Evolutionary conservation across 2,888 invertebrate species (phyloP).

Genomic region (Camponotus fellah): DNA sequence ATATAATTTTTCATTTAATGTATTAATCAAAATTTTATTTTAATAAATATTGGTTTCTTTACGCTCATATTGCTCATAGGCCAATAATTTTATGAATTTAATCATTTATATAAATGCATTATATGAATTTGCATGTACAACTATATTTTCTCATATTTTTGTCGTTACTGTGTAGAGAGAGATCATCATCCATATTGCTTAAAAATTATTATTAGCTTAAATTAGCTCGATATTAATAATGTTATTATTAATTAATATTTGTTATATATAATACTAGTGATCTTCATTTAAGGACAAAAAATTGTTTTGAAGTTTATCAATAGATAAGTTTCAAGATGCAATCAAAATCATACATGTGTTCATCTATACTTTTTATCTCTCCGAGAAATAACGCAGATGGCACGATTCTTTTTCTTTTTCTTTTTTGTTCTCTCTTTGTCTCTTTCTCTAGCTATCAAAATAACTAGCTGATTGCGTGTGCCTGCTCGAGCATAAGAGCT

Average conservation of each 20-base stretch:
- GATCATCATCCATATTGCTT: too few species aligned
- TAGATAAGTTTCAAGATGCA: neutral
- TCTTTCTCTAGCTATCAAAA: conserved; percentile 66
- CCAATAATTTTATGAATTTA: neutral
- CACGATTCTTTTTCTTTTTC: conserved; percentile 34
- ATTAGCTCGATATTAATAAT: neutral
- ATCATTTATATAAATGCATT: neutral
- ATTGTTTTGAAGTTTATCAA: neutral
- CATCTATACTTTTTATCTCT: conserved; percentile 49
- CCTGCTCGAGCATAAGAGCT: conserved; percentile 45
- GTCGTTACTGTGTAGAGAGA: neutral
- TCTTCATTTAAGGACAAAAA: neutral
- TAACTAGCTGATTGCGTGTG: conserved; percentile 76
- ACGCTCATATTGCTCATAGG: neutral
- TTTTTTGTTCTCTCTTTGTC: neutral
- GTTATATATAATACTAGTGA: too few species aligned
- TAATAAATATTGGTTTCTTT: neutral
- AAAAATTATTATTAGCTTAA: neutral
- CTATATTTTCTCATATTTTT: neutral
- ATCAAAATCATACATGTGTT: conserved; percentile 55
- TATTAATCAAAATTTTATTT: neutral
- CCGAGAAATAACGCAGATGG: conserved; percentile 69
- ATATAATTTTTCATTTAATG: neutral
- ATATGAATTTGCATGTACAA: neutral
- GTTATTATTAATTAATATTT: neutral